phyloP scores from a whole-genome alignment of 2,888 invertebrate genomes.

The Heteromurus nitidus region DNA sequence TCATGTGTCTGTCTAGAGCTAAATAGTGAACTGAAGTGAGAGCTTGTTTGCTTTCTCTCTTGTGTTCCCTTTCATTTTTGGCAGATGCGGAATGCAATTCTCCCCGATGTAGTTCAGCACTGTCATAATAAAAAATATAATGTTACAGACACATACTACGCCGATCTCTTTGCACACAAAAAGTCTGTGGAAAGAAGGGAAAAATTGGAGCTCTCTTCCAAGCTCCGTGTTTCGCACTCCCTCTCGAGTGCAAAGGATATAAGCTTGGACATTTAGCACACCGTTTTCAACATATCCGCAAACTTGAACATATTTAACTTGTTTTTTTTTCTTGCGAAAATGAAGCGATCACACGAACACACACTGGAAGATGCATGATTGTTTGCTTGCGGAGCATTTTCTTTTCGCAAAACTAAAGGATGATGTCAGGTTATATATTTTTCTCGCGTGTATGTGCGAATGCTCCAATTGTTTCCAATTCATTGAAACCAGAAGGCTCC shows the following conservation, averaged over 20 bases:
- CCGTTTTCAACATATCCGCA: neutral
- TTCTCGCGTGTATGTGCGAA: neutral
- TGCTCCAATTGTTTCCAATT: constrained; percentile 10
- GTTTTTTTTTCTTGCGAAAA: neutral
- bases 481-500: neutral
- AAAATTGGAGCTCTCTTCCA: too few relatives aligned
- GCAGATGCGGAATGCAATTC: neutral
- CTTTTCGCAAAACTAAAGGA: too few relatives aligned
- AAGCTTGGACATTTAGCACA: too few relatives aligned
- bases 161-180: too few relatives aligned
- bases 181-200: too few relatives aligned
- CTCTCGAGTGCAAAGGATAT: too few relatives aligned
- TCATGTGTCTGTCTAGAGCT: constrained; percentile 5
- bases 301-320: neutral
- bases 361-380: too few relatives aligned
- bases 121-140: neutral
- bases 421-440: neutral
- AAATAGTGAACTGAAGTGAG: too few relatives aligned
- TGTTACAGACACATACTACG: too few relatives aligned
- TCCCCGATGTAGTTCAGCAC: neutral
- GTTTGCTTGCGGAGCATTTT: neutral
- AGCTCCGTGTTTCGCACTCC: too few relatives aligned
- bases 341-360: too few relatives aligned
- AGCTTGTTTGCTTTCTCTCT: constrained; percentile 8
- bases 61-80: neutral